Evolutionary conservation across 2,888 invertebrate species (phyloP), one percentile per base, ranked within the genome.

Genomic region (Trissoscelio sp.): DNA sequence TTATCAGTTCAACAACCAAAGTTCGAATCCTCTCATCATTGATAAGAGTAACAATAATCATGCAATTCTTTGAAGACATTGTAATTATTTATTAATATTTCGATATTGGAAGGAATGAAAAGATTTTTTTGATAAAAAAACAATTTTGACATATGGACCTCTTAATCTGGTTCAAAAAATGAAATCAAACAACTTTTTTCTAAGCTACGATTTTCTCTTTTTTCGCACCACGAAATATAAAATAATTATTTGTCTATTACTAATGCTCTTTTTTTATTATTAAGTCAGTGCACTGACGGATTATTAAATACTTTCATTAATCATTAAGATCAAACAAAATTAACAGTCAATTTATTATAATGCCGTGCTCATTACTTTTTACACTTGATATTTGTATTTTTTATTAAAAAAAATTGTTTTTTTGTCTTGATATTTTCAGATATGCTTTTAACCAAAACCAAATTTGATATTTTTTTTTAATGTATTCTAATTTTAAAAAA

Each of bases 31-130:
- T n/a, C n/a, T n/a, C n/a, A n/a, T n/a, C n/a, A n/a, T n/a, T n/a
- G n/a, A n/a, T n/a, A n/a, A n/a, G n/a, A n/a, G n/a, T n/a, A n/a
- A n/a, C n/a, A n/a, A n/a, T n/a, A n/a, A n/a, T n/a, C n/a, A n/a
- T n/a, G n/a, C n/a, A n/a, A n/a, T n/a, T n/a, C n/a, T n/a, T n/a
- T n/a, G n/a, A n/a, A n/a, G n/a, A n/a, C n/a, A n/a, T n/a, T n/a
- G n/a, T n/a, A n/a, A n/a, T n/a, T n/a, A n/a, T n/a, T n/a, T n/a
- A 46, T 46, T 14, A 46, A 16, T 16, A 46, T 89, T 84, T 82
- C n/a, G 4, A 22, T 24, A n/a, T n/a, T 51, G n/a, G 88, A 88
- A 87, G 75, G 84, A 87, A n/a, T n/a, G n/a, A n/a, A n/a, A n/a
- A n/a, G n/a, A n/a, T n/a, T n/a, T n/a, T n/a, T n/a, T n/a, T n/a